phyloP scores from a whole-genome alignment of 2,797 vertebrate species.

The Silurus lanzhouensis region DNA sequence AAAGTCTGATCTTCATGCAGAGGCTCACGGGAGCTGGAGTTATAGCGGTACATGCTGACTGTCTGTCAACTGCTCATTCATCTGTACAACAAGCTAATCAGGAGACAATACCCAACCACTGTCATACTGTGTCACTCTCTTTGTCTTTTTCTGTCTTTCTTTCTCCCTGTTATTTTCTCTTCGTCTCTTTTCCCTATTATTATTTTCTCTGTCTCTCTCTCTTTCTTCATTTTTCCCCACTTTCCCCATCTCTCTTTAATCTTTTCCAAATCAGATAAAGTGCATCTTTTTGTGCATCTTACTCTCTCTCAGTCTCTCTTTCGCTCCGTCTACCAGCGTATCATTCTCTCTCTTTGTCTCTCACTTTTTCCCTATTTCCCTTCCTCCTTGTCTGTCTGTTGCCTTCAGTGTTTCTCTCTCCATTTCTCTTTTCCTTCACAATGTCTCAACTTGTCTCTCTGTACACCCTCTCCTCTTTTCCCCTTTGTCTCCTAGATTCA shows the following conservation, averaged over 20 bases:
- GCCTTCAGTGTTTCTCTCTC: background rate
- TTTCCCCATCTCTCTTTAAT: too few species aligned
- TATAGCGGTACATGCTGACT: background rate
- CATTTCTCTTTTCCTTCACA: background rate
- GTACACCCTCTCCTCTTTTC: background rate
- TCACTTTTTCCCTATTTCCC: background rate
- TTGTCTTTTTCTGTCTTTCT: background rate
- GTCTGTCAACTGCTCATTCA: constrained; percentile 61
- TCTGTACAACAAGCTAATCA: constrained; percentile 60
- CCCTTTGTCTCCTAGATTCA: too few species aligned
- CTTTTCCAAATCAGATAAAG: too few species aligned
- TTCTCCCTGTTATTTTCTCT: background rate
- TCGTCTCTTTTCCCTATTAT: background rate
- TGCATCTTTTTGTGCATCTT: too few species aligned
- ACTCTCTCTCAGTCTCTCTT: background rate
- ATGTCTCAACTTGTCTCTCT: background rate
- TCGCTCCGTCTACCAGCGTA: too few species aligned
- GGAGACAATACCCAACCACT: constrained; percentile 68
- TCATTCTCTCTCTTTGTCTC: background rate
- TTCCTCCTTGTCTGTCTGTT: background rate
- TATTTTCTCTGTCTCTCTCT: background rate
- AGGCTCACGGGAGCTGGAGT: constrained; percentile 51
- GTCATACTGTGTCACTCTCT: background rate
- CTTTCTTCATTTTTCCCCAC: background rate
- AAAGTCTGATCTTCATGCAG: constrained; percentile 48